phyloP scores from a whole-genome alignment of 2,888 invertebrate species.

The Pterostichus niger region DNA sequence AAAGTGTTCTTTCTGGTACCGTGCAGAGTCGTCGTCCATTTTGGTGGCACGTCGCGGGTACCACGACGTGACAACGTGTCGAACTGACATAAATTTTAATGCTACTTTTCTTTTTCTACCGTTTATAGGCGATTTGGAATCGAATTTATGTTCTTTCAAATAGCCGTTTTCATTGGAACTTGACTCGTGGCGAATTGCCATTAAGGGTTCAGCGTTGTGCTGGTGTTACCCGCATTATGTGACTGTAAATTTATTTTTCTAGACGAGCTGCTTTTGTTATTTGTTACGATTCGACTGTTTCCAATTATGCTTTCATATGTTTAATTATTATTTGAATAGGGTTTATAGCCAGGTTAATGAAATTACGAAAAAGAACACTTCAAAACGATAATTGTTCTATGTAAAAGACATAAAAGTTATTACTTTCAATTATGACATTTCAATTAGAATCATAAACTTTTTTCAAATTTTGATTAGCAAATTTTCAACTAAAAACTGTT shows the following conservation, averaged over 20 bases:
- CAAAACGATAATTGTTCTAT: background rate
- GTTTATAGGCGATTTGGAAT: constrained; percentile 63
- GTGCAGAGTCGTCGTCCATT: constrained; percentile 51
- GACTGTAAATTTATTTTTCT: constrained; percentile 10
- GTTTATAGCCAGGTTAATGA: constrained; percentile 1
- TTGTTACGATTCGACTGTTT: constrained; percentile 22
- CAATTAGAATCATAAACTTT: no score
- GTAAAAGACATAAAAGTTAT: no score
- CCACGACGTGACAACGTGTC: constrained; percentile 66
- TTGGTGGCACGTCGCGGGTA: constrained; percentile 39
- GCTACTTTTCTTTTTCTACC: constrained; percentile 62
- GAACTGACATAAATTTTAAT: constrained; percentile 66
- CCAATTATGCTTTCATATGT: background rate
- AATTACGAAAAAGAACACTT: background rate
- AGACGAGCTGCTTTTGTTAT: constrained; percentile 16
- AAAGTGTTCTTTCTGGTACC: constrained; percentile 7
- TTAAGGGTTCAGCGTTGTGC: constrained; percentile 26
- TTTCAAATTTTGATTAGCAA: no score
- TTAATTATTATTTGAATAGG: background rate
- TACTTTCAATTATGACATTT: no score
- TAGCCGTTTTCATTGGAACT: constrained; percentile 58
- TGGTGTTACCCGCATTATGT: constrained; percentile 44
- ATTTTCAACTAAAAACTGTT: no score
- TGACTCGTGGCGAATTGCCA: constrained; percentile 49
- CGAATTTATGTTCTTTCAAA: constrained; percentile 60